Evolutionary conservation across 2,888 invertebrate genomes (phyloP), one percentile per base, ranked within the genome.

Genomic region (Mythimna loreyi): DNA sequence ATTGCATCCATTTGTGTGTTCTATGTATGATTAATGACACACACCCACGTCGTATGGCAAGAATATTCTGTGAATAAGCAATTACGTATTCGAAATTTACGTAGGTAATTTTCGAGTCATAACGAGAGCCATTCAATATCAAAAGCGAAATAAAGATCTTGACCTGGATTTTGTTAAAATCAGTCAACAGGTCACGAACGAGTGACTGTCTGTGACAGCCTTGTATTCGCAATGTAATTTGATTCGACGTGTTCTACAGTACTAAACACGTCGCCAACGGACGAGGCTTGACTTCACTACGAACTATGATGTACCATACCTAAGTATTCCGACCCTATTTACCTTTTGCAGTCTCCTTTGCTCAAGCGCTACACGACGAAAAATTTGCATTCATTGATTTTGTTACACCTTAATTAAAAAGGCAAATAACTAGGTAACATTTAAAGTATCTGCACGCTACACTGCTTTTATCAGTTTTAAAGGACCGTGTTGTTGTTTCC

Each of bases 101-200:
- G 70, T 66, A 67, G 65, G 72, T 71, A 79, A 74, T 78, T 81
- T 85, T 81, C 66, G 77, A 83, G 80, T 71, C 80, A 78, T 84
- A 86, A 86, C 84, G 85, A 87, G 84, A 88, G 82, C 85, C 85
- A 90, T 90, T 91, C 87, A 90, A 89, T 91, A 92, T 91, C 85
- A 91, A 91, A 91, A 90, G 87, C 88, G 86, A 92, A 92, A 91
- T 92, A 92, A 94, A 93, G 94, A 93, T 94, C 95, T 95, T 95
- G 95, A 94, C 95, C 95, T 91, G 91, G 89, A 91, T 94, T 91
- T 88, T 87, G 88, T 91, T 91, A 91, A 93, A 94, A 93, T 94
- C 94, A 94, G 94, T 93, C 93, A 94, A 90, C 93, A 88, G 95
- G 95, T 95, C 94, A 95, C 92, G 95, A 94, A 93, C 94, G 92